Evolutionary conservation across 2,888 invertebrate species (phyloP).

Genomic region (Tetragonisca angustula): DNA sequence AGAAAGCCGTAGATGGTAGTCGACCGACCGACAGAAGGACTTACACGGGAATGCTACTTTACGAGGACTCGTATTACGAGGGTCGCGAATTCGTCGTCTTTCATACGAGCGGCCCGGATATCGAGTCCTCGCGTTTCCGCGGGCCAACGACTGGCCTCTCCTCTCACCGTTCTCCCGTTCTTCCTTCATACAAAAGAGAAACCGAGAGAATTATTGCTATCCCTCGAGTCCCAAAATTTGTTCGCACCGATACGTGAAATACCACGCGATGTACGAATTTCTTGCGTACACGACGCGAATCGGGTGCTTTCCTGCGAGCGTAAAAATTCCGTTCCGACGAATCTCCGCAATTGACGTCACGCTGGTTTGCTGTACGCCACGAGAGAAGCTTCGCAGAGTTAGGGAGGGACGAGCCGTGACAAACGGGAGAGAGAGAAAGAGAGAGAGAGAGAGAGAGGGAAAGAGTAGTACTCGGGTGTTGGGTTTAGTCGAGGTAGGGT

Average conservation of each 20-base stretch:
- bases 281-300: background rate
- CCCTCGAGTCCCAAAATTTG: background rate
- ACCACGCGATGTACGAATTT: background rate
- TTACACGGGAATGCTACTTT: constrained; percentile 78
- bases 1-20: constrained; percentile 76
- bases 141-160: background rate
- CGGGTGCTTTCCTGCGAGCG: background rate
- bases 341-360: constrained; percentile 58
- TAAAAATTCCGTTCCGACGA: constrained; percentile 56
- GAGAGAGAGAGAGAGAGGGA: constrained; percentile 13
- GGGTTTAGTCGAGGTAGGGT: constrained; percentile 65
- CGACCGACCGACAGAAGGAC: constrained; percentile 75
- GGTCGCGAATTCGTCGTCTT: constrained; percentile 70
- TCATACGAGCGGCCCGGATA: constrained; percentile 55
- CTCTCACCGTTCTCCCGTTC: constrained; percentile 1
- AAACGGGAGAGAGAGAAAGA: background rate
- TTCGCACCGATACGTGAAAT: background rate
- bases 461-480: constrained; percentile 45
- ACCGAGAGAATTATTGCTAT: constrained; percentile 22
- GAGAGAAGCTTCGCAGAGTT: constrained; percentile 22
- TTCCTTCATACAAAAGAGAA: background rate
- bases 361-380: constrained; percentile 32
- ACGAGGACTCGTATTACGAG: constrained; percentile 77
- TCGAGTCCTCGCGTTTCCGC: constrained; percentile 23
- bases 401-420: constrained; percentile 22